Base-by-base conservation (phyloP, 2,888 invertebrate genomes). In the Dicyrtoma fusca region DNA sequence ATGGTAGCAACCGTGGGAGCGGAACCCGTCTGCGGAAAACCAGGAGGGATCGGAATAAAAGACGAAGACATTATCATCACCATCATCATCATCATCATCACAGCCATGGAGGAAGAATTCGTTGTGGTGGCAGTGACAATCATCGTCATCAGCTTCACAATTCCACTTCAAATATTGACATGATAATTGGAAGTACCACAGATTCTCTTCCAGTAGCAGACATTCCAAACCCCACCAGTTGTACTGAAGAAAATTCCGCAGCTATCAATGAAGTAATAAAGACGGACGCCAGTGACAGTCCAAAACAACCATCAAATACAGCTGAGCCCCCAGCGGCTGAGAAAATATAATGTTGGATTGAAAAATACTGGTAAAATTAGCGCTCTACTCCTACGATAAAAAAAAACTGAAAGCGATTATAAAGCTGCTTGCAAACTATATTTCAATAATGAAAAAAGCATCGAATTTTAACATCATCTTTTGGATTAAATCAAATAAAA, bases 21-120 rank as follows among this genome's bases (percentile, higher is more conserved):
- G 69, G 44, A 6, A 55, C 47, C 1, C 42, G 69, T n/a, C 53
- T 71, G 59, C 74, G 76, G 6, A 77, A 76, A 66, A 77, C 77
- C 59, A 68, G 77, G 45, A 76, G 79, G n/a, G 79, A 79, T 64
- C 65, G 77, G 42, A 76, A 79, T 70, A 61, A 76, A 42, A 75
- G 76, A 64, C 71, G 77, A 19, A 25, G 26, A 3, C 64, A 21
- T 44, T 55, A 55, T 63, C 63, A 55, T 19, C 49, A 70, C 34
- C 69, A 57, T 17, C 69, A 59, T 49, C 59, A 45, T 45, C 69
- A 69, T 19, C 57, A 57, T 23, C 68, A 57, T 34, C 53, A 25
- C 3, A n/a, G n/a, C 26, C 57, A 57, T 3, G 26, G 61, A 44
- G 42, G 26, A 19, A 59, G 26, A 34, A 23, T n/a, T 14, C 11